These are phyloP conservation scores for Emydocephalus ijimae DNA, from an alignment of 2,113 vertebrate genomes.

Conservation along the genomic window DNA sequence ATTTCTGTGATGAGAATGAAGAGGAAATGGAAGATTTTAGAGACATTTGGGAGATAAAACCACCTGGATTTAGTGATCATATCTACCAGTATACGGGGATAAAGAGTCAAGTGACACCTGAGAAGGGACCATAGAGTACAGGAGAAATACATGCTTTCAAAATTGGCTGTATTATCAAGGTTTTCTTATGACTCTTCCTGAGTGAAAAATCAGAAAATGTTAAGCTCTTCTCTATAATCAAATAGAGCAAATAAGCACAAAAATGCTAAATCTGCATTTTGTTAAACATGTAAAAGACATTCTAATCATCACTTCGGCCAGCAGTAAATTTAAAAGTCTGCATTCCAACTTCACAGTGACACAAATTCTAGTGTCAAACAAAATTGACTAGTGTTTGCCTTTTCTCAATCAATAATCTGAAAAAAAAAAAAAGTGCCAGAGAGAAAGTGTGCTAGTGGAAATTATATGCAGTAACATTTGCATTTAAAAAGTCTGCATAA, in stretches of 20 bases:
- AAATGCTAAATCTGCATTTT: background rate
- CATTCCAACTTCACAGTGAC: background rate
- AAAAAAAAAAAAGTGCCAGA: background rate
- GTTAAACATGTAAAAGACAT: background rate
- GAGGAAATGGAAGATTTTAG: constrained; percentile 56
- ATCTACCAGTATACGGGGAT: constrained; percentile 61
- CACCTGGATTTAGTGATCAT: constrained; percentile 61
- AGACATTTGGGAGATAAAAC: constrained; percentile 65
- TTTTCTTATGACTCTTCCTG: background rate
- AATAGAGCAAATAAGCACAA: background rate
- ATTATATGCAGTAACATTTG: background rate
- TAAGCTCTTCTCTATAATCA: constrained; percentile 34
- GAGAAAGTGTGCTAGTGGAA: background rate
- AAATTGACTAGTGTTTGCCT: background rate
- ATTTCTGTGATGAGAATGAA: constrained; percentile 54
- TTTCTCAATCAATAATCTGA: background rate
- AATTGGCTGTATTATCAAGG: constrained; percentile 16
- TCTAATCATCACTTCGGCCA: background rate
- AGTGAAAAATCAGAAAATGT: constrained; percentile 31
- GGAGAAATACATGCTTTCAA: constrained; percentile 20
- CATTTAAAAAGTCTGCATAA: background rate
- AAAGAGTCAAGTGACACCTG: constrained; percentile 50
- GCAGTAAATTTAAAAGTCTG: background rate
- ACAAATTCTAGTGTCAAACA: background rate
- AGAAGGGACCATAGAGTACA: constrained; percentile 45